A percentile compares a stretch with the other conserved stretches of the same genome.
phyloP scores from a whole-genome alignment of 2,888 invertebrate species.

The Seladonia tumulorum region DNA sequence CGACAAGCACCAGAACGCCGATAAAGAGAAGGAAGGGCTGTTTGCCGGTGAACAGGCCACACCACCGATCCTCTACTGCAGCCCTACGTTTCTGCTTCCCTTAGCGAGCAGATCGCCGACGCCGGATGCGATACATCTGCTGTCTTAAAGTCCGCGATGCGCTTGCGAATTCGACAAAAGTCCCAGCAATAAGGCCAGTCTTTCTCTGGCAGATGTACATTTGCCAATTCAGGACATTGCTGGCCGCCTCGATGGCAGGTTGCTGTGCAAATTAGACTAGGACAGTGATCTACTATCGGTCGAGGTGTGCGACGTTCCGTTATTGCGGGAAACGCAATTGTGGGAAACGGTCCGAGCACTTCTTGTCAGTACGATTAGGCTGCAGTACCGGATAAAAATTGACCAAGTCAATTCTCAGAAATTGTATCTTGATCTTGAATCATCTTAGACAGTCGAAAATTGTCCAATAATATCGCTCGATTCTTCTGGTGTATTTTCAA shows the following conservation, averaged over 20 bases:
- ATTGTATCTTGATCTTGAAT: no score
- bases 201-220: conserved; percentile 57
- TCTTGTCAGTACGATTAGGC: no score
- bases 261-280: not conserved
- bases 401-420: no score
- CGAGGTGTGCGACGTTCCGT: conserved; percentile 23
- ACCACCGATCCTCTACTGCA: conserved; percentile 46
- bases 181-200: conserved; percentile 70
- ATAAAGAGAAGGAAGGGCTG: conserved; percentile 22
- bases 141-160: conserved; percentile 22
- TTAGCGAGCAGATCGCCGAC: conserved; percentile 34
- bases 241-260: conserved; percentile 27
- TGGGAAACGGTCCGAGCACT: not conserved
- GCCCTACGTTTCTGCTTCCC: conserved; percentile 35
- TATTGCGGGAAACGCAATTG: no score
- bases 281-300: conserved; percentile 46
- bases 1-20: not conserved
- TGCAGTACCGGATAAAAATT: no score
- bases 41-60: not conserved
- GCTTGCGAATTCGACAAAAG: conserved; percentile 66
- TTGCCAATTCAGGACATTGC: conserved; percentile 68
- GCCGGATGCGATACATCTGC: conserved; percentile 46
- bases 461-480: no score
- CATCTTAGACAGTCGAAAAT: no score
- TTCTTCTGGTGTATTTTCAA: no score